Percentiles rank a stretch among this genome's conserved stretches.
Evolutionary conservation across 2,113 vertebrate genomes (phyloP).

Genomic region (Etia nguti): DNA sequence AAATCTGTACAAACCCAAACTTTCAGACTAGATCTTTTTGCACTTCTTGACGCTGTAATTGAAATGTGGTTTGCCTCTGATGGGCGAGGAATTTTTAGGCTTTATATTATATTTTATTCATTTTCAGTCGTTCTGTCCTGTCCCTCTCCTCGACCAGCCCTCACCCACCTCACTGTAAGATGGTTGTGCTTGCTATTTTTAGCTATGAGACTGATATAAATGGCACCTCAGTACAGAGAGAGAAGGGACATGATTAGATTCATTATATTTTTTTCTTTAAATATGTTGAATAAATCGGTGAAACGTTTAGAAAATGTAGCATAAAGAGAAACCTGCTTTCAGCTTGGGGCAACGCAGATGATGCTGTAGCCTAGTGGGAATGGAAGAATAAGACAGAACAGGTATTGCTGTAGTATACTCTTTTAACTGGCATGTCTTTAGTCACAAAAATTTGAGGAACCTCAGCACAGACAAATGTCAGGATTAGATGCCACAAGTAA

Average conservation of each 20-base stretch:
- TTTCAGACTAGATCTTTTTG: background rate
- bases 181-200: constrained; percentile 69
- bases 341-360: background rate
- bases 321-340: background rate
- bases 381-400: background rate
- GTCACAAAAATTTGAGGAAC: background rate
- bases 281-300: background rate
- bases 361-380: background rate
- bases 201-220: constrained; percentile 61
- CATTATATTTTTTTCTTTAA: background rate
- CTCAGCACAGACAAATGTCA: background rate
- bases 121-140: background rate
- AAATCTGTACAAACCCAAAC: background rate
- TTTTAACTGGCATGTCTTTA: background rate
- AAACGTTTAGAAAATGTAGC: background rate
- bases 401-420: background rate
- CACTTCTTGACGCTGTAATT: background rate
- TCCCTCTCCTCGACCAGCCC: background rate
- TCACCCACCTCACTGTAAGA: constrained; percentile 34
- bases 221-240: constrained; percentile 41
- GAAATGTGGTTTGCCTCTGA: background rate
- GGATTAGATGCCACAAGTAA: background rate
- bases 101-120: background rate
- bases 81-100: background rate
- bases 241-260: constrained; percentile 37